phyloP scores from a whole-genome alignment of 2,888 invertebrate species.

The Drosophila antonietae region DNA sequence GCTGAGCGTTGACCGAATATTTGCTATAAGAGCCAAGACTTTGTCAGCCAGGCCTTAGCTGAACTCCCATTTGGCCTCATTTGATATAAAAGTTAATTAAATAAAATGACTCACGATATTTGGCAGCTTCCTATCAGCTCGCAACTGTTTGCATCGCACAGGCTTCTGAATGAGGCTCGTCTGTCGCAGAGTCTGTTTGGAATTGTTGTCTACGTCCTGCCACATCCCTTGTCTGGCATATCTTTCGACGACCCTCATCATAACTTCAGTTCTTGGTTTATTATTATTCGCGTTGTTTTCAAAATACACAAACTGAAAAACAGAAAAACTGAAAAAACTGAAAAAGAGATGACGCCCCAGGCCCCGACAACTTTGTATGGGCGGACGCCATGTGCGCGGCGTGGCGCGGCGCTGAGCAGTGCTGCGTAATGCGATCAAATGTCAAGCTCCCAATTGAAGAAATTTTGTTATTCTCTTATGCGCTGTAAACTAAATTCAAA shows the following conservation, averaged over 20 bases:
- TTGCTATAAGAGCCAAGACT: background rate
- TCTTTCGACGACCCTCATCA: conserved; percentile 61
- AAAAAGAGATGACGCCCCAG: conserved; percentile 21
- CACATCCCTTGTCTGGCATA: conserved; percentile 5
- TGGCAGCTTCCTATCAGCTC: background rate
- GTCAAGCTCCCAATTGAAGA: conserved; percentile 57
- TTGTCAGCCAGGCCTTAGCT: background rate
- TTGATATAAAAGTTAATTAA: conserved; percentile 1
- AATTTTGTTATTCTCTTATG: conserved; percentile 21
- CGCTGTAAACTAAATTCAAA: background rate
- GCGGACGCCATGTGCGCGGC: conserved; percentile 41
- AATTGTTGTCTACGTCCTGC: conserved; percentile 18
- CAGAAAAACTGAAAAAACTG: conserved; percentile 3
- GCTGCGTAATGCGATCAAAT: conserved; percentile 63
- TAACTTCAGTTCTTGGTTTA: conserved; percentile 47
- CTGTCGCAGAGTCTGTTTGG: background rate
- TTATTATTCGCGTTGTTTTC: conserved; percentile 55
- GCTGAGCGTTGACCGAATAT: background rate
- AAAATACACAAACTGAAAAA: conserved; percentile 25
- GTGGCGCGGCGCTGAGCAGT: background rate
- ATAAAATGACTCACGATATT: conserved; percentile 1
- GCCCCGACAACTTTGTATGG: conserved; percentile 60
- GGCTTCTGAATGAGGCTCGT: background rate
- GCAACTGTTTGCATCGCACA: background rate
- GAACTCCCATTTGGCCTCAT: background rate